Evolutionary conservation across 2,797 vertebrate species (phyloP).

Genomic region (Labeo calbasu): DNA sequence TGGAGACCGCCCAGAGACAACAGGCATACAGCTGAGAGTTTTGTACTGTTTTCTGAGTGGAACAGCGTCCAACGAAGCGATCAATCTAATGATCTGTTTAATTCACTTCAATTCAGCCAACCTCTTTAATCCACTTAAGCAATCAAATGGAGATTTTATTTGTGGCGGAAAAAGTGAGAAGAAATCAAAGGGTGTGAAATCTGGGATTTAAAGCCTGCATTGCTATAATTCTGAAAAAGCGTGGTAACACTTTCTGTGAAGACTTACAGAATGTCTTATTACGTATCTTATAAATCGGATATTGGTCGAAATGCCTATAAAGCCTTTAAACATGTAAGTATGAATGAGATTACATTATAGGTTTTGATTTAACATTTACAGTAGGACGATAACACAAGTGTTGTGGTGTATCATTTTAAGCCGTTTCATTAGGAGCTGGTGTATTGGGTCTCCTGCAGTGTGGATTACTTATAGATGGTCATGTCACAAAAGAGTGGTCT

Average conservation of each 20-base stretch:
- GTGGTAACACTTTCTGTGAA: background rate
- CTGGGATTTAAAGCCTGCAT: conserved; percentile 21
- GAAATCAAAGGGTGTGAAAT: conserved; percentile 43
- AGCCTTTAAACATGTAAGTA: background rate
- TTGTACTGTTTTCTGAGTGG: conserved; percentile 25
- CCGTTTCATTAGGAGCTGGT: conserved; percentile 24
- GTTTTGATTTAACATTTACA: background rate
- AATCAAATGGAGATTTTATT: conserved; percentile 29
- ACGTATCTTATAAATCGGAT: background rate
- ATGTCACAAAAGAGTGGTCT: conserved; percentile 25
- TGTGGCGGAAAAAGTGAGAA: background rate
- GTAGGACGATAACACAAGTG: background rate
- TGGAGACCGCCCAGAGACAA: conserved; percentile 34
- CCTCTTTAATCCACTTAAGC: conserved; percentile 40
- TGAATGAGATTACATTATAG: background rate
- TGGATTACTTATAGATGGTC: conserved; percentile 13
- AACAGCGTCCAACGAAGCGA: conserved; percentile 34
- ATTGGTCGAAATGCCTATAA: background rate
- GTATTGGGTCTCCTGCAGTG: conserved; percentile 1
- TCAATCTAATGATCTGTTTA: conserved; percentile 50
- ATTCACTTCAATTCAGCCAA: conserved; percentile 37
- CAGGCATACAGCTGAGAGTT: conserved; percentile 38
- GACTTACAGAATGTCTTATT: background rate
- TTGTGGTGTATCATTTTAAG: background rate
- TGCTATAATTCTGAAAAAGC: background rate